Evolutionary conservation across 2,888 invertebrate genomes (phyloP).

Genomic region (Chymomyza fuscimana): DNA sequence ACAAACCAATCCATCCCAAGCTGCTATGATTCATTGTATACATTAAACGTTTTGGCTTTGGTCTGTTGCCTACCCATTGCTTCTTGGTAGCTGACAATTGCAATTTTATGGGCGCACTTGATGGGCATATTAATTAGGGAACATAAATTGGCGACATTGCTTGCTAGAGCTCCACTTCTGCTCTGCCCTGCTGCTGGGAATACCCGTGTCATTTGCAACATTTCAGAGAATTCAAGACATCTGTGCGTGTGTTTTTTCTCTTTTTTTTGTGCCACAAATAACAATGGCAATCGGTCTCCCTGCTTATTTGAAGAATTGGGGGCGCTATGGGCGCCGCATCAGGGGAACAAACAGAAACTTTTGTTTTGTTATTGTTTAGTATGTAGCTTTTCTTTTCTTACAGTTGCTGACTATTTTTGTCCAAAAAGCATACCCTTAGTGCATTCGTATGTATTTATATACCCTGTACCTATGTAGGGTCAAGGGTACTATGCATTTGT

Average conservation of each 20-base stretch:
- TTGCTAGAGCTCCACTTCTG: slow-evolving; percentile 1
- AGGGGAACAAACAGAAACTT: neutral
- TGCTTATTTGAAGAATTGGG: neutral
- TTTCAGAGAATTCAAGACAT: slow-evolving; percentile 1
- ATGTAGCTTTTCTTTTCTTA: slow-evolving; percentile 10
- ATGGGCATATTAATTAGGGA: slow-evolving; percentile 59
- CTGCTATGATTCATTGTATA: slow-evolving; percentile 5
- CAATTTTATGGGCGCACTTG: slow-evolving; percentile 44
- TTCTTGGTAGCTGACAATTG: slow-evolving; percentile 47
- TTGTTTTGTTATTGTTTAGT: slow-evolving; percentile 24
- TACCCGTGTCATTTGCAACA: slow-evolving; percentile 7
- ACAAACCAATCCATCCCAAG: neutral
- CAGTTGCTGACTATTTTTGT: neutral
- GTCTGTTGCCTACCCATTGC: neutral
- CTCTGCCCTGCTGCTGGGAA: slow-evolving; percentile 4
- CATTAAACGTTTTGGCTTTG: neutral
- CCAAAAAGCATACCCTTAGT: neutral
- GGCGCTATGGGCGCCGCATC: slow-evolving; percentile 2
- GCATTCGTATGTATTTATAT: neutral
- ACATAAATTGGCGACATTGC: slow-evolving; percentile 18
- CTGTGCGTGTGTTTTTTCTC: neutral
- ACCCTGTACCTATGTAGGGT: neutral
- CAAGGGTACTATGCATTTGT: too few relatives aligned
- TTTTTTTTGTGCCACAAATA: neutral
- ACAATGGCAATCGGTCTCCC: neutral